These are phyloP conservation scores for Bagarius yarrelli DNA, from an alignment of 2,113 vertebrate species.

Conservation along the genomic window DNA sequence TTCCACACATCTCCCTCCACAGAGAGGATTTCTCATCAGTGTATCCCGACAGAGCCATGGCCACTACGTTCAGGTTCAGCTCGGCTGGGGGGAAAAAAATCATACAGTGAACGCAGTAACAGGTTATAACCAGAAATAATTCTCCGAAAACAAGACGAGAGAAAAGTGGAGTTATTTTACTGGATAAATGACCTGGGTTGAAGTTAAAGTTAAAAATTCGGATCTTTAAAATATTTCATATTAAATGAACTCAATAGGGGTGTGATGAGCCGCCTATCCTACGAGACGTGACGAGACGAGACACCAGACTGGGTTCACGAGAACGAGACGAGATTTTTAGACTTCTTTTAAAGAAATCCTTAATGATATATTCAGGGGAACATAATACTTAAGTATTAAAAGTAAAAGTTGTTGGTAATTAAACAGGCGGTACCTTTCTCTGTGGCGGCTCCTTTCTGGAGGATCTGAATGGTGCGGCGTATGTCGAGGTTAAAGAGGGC, in stretches of 20 bases:
- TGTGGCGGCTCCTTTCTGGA: constrained; percentile 90
- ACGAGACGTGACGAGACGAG: too few relatives aligned
- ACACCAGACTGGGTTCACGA: too few relatives aligned
- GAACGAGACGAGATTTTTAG: too few relatives aligned
- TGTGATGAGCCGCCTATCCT: too few relatives aligned
- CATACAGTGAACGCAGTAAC: not conserved
- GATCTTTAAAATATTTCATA: too few relatives aligned
- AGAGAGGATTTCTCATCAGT: constrained; percentile 95
- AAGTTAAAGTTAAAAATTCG: too few relatives aligned
- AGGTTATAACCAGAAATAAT: not conserved
- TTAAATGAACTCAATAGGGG: too few relatives aligned
- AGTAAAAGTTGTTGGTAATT: not conserved
- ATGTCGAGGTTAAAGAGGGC: constrained; percentile 97
- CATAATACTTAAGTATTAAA: too few relatives aligned
- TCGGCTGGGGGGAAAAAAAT: constrained; percentile 73
- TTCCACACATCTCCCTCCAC: constrained; percentile 99
- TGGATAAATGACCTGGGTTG: too few relatives aligned
- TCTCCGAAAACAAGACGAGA: not conserved
- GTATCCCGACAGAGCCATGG: constrained; percentile 96
- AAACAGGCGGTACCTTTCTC: constrained; percentile 77
- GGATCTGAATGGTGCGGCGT: constrained; percentile 90
- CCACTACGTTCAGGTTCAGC: constrained; percentile 96
- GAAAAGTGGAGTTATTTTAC: too few relatives aligned
- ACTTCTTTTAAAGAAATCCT: too few relatives aligned
- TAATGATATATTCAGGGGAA: too few relatives aligned